Evolutionary conservation across 2,888 invertebrate species (phyloP).

Genomic region (Dorcus parallelipipedus): DNA sequence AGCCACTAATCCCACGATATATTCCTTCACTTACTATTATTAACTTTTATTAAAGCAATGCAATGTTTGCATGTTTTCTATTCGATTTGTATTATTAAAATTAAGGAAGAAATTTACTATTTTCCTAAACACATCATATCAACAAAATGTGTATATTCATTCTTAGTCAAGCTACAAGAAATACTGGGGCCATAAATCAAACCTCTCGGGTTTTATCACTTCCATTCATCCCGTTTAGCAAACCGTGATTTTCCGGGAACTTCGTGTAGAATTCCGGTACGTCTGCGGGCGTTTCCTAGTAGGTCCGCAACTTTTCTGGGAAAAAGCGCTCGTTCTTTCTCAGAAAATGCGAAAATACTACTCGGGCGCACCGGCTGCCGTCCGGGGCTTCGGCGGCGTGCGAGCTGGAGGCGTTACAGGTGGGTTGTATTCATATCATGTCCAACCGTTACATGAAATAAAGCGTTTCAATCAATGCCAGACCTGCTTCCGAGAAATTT

Average conservation of each 20-base stretch:
- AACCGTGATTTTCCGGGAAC: not conserved
- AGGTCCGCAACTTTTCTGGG: not conserved
- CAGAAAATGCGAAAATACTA: slow-evolving; percentile 26
- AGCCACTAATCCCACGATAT: too few species aligned
- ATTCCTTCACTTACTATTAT: too few species aligned
- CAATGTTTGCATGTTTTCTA: too few species aligned
- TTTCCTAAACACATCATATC: too few species aligned
- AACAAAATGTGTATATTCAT: too few species aligned
- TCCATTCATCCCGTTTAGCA: too few species aligned
- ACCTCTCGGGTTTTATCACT: too few species aligned
- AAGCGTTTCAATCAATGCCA: slow-evolving; percentile 29
- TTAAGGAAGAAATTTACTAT: too few species aligned
- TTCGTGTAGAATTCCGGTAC: not conserved
- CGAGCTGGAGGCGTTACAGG: slow-evolving; percentile 6
- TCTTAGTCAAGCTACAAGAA: too few species aligned
- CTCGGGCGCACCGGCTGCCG: not conserved
- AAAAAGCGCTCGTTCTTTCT: slow-evolving; percentile 12
- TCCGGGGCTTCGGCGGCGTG: slow-evolving; percentile 1
- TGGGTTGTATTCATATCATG: slow-evolving; percentile 13
- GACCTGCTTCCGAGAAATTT: slow-evolving; percentile 28
- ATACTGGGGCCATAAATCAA: too few species aligned
- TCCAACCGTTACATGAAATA: slow-evolving; percentile 23
- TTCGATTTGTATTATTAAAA: too few species aligned
- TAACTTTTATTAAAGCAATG: too few species aligned
- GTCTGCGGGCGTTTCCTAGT: not conserved